A percentile compares a stretch with the other conserved stretches of the same genome.
Conservation (phyloP, 2,113 vertebrate genomes). For the Pithys albifrons region DNA sequence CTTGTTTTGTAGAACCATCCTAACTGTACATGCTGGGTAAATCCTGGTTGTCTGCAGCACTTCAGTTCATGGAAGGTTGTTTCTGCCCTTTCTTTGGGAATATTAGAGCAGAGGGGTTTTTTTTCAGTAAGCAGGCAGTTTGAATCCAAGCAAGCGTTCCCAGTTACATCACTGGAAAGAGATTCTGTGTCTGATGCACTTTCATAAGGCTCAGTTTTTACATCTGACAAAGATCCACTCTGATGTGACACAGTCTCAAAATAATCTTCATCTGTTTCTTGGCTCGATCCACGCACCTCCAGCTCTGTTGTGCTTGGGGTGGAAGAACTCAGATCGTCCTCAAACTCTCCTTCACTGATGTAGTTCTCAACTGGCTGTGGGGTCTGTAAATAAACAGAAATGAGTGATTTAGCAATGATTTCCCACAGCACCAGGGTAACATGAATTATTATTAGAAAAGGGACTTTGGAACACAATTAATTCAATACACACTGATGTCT, state of each 20-base stretch:
- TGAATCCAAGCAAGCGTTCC: constrained; percentile 26
- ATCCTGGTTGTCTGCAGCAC: not conserved
- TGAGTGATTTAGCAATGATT: not conserved
- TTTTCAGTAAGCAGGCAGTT: not conserved
- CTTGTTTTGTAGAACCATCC: constrained; percentile 6
- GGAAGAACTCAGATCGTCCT: constrained; percentile 65
- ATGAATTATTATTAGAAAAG: not conserved
- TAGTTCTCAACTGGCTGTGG: constrained; percentile 75
- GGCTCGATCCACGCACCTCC: constrained; percentile 68
- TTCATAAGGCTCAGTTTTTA: constrained; percentile 74
- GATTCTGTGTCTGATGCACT: constrained; percentile 72
- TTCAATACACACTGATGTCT: not conserved
- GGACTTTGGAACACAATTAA: not conserved
- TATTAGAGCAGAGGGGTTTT: not conserved
- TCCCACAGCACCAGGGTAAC: not conserved
- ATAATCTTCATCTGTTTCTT: constrained; percentile 71
- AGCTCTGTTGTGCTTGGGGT: constrained; percentile 19
- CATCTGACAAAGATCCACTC: constrained; percentile 76
- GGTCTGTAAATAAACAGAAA: constrained; percentile 72
- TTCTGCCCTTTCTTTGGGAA: not conserved
- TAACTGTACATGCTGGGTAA: not conserved
- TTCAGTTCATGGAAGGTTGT: not conserved
- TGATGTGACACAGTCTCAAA: constrained; percentile 78
- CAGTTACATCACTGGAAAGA: constrained; percentile 51
- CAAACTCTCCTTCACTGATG: constrained; percentile 61